Evolutionary conservation across 1,140 invertebrate species (phyloP).

Genomic region (Oryctes rhinoceros): DNA sequence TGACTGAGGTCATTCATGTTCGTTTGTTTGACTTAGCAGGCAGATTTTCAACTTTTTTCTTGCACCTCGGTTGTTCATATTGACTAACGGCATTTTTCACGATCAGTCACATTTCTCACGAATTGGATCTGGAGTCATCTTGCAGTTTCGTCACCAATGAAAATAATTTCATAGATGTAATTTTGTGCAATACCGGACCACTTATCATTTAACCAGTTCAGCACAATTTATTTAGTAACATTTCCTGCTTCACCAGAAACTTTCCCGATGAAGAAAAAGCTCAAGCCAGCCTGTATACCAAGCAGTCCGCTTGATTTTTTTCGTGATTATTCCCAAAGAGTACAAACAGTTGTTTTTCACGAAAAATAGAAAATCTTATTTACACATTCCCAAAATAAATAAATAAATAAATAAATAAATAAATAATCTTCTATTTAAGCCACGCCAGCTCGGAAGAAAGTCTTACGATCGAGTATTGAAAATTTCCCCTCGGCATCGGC

Average conservation of each 20-base stretch:
- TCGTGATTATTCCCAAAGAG: too few relatives aligned
- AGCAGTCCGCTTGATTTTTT: too few relatives aligned
- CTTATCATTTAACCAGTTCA: not conserved
- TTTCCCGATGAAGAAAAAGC: conserved; percentile 9
- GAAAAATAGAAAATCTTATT: too few relatives aligned
- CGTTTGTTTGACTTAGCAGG: not conserved
- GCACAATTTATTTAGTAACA: too few relatives aligned
- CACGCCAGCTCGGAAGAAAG: too few relatives aligned
- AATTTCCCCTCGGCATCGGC: too few relatives aligned
- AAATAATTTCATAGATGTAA: conserved; percentile 52
- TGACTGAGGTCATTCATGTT: not conserved
- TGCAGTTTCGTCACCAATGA: conserved; percentile 60
- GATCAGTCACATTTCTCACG: conserved; percentile 49
- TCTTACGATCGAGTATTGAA: too few relatives aligned
- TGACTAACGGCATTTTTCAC: conserved; percentile 25
- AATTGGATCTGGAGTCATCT: conserved; percentile 56
- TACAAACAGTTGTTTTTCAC: too few relatives aligned
- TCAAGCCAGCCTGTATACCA: not conserved
- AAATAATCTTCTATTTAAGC: too few relatives aligned
- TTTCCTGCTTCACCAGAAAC: conserved; percentile 31
- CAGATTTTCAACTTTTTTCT: not conserved
- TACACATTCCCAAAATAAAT: too few relatives aligned
- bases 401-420: too few relatives aligned
- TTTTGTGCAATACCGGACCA: not conserved
- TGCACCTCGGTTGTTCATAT: not conserved